These are phyloP conservation scores for Microcebus tavaratra DNA, from an alignment of 2,113 vertebrate species.

Conservation along the genomic window DNA sequence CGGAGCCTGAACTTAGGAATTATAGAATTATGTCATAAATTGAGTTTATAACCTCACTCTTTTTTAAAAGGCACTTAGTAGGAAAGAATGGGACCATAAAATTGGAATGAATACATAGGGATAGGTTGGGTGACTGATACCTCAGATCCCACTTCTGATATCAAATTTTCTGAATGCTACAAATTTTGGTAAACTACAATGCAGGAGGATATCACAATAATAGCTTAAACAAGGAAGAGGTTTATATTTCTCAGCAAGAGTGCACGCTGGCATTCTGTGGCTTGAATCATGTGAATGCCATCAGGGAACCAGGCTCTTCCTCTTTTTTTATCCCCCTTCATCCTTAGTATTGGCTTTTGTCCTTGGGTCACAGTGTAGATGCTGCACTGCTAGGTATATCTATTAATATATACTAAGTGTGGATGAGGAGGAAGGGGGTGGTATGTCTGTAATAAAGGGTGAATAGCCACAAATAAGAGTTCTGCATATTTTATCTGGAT, in stretches of 20 bases:
- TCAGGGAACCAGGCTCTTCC: background rate
- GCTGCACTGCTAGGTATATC: background rate
- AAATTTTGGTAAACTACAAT: background rate
- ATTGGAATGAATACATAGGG: background rate
- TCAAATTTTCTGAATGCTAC: background rate
- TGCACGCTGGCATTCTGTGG: background rate
- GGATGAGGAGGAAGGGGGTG: background rate
- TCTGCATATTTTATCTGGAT: background rate
- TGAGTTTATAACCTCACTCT: background rate
- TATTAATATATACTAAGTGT: background rate
- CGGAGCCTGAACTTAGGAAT: background rate
- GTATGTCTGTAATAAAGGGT: background rate
- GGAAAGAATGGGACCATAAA: background rate
- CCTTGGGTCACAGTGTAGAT: background rate
- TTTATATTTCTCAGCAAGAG: background rate
- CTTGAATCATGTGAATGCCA: background rate
- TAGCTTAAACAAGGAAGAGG: background rate
- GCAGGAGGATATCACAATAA: background rate
- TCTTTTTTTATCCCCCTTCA: background rate
- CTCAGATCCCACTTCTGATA: background rate
- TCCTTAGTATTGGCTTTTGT: background rate
- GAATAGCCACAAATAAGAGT: background rate
- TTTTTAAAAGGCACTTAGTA: background rate
- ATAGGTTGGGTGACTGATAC: background rate
- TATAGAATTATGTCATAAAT: constrained; percentile 1